Base-by-base conservation (phyloP, 2,113 vertebrate species). In the Caranx melampygus region DNA sequence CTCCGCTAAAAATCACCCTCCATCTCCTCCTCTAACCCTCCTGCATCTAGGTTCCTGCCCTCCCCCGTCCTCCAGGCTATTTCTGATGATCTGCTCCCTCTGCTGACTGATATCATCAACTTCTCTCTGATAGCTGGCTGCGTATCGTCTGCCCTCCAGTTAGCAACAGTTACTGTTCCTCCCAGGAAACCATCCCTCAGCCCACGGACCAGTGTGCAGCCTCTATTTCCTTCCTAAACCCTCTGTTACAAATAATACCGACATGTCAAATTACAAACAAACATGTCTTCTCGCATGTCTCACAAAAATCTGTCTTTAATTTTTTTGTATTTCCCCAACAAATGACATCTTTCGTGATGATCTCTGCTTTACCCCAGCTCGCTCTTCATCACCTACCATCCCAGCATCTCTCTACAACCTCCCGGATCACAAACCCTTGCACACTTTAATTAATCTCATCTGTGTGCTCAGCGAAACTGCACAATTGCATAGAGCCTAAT, bases 41-140 rank as follows among this genome's bases (percentile, higher is more conserved):
- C 52, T 60, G 61, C 49, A 16, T 75, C 20, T 63, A n/a, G 34
- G n/a, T 45, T 80, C 26, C 55, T 37, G 44, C 20, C 26, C 55
- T 52, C 45, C 35, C 49, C 12, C 59, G 59, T 66, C 61, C 62
- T 65, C 44, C n/a, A 0, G 71, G 78, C 75, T 64, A 18, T 77
- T 45, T 20, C 70, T 67, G 79, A n/a, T 78, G 49, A 75, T 66
- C 73, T 76, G 83, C 83, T 86, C 66, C 84, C 65, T 75, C 81
- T 76, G 74, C 82, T 67, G 82, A 77, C 79, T 73, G 74, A 78
- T 75, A 74, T 35, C 58, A 81, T 73, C 63, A 26, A 0, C 67
- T 73, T 26, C 70, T 69, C 61, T 83, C 57, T 81, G 85, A 64
- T 54, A 68, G 34, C 79, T 57, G 76, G 37, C 59, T 66, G 57